Base-by-base conservation (phyloP, 2,113 vertebrate species). In the Eurystomus gularis region DNA sequence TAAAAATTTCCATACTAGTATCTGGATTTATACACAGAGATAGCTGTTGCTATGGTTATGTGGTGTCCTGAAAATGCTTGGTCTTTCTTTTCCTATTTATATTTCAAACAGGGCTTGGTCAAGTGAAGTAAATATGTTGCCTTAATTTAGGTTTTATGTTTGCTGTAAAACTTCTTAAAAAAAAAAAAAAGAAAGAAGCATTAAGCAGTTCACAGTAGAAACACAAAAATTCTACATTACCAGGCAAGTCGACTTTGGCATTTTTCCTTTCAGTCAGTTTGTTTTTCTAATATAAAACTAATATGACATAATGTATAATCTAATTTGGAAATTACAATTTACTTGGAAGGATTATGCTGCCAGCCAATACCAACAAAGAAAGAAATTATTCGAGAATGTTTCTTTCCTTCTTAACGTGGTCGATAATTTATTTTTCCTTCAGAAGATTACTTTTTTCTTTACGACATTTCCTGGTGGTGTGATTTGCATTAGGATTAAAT, bases 271-370 rank as follows among this genome's bases (percentile, higher is more conserved):
- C 95, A 97, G 95, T 95, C 95, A 97, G 97, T 98, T 98, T 98
- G 97, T 98, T 98, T 98, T 97, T 97, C 96, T 97, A 97, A 98
- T 97, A 97, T 98, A 98, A 98, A 98, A 97, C 97, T 97, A 97
- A 98, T 97, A 98, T 98, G 98, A 98, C 97, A 98, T 98, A 98
- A 98, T 98, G 97, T 97, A 97, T 97, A 98, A 98, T 97, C 97
- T 97, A 98, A 98, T 98, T 98, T 98, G 97, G 97, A 98, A 98
- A 98, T 97, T 97, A 97, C 97, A 98, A 98, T 98, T 97, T 98
- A 97, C 97, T 98, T 97, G 97, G 96, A 96, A 97, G 97, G 97
- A 98, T 97, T 98, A 97, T 89, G 86, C 94, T 96, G 93, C 97
- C 97, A 96, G 97, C 97, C 97, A 97, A 97, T 96, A 98, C 97